These are phyloP conservation scores for Serripes groenlandicus DNA, from an alignment of 2,888 invertebrate genomes.

Conservation along the genomic window DNA sequence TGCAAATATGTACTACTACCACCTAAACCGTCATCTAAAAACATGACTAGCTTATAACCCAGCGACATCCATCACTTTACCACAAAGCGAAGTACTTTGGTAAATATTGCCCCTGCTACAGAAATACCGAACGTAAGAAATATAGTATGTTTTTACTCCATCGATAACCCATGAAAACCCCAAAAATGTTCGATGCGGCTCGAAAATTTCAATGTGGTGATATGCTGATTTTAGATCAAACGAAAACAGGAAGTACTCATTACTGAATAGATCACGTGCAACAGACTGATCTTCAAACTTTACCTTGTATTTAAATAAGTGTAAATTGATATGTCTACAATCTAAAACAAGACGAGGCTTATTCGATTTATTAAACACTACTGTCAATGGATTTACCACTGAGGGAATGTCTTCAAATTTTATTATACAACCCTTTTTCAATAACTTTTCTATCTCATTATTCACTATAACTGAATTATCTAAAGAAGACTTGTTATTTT, in stretches of 20 bases:
- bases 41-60: conserved; percentile 50
- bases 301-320: conserved; percentile 45
- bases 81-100: conserved; percentile 42
- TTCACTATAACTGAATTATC: conserved; percentile 27
- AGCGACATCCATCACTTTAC: conserved; percentile 40
- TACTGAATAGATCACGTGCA: conserved; percentile 32
- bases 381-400: conserved; percentile 42
- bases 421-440: conserved; percentile 29
- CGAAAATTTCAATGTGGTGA: conserved; percentile 38
- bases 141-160: conserved; percentile 30
- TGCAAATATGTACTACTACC: conserved; percentile 16
- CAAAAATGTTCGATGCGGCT: conserved; percentile 16
- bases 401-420: conserved; percentile 9
- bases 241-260: conserved; percentile 35
- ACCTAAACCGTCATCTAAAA: conserved; percentile 61
- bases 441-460: conserved; percentile 36
- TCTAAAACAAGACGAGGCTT: conserved; percentile 43
- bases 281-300: conserved; percentile 42
- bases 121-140: conserved; percentile 60
- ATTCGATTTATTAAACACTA: too few species aligned
- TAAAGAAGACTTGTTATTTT: conserved; percentile 45
- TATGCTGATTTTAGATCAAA: conserved; percentile 41
- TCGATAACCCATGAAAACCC: conserved; percentile 20
- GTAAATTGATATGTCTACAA: conserved; percentile 44
- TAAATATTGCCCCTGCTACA: conserved; percentile 57